Conservation (phyloP, 2,888 invertebrate genomes). For the Lepeophtheirus nordmannii region DNA sequence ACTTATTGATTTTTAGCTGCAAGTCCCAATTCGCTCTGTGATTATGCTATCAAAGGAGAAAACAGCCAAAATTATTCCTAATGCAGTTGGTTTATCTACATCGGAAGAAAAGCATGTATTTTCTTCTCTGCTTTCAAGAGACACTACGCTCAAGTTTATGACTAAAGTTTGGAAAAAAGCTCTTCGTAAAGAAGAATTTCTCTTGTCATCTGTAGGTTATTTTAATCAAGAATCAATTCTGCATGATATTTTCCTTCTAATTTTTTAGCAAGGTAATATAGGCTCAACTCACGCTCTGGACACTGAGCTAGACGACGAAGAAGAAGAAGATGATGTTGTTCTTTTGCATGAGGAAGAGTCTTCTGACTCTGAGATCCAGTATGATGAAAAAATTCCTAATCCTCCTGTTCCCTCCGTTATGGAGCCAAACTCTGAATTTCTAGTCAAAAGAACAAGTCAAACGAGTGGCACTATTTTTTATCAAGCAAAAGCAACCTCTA, state of each 20-base stretch:
- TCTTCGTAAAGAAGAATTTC: background rate
- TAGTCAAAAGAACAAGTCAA: constrained; percentile 5
- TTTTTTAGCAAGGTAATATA: background rate
- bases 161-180: constrained; percentile 53
- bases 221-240: background rate
- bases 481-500: constrained; percentile 1
- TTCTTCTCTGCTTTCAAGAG: constrained; percentile 72
- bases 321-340: background rate
- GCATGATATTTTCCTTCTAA: background rate
- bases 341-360: background rate
- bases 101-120: constrained; percentile 67
- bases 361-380: background rate
- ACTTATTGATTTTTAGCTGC: constrained; percentile 41
- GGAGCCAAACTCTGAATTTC: background rate
- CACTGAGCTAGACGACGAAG: background rate
- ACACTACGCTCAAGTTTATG: constrained; percentile 73
- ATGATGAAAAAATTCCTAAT: background rate
- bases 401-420: background rate
- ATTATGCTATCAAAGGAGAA: constrained; percentile 78
- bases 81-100: constrained; percentile 78
- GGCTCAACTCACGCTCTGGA: background rate
- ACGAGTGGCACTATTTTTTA: background rate
- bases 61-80: constrained; percentile 82
- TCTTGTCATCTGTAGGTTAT: background rate
- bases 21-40: constrained; percentile 72